Percentiles rank a stretch among this genome's conserved stretches.
phyloP scores from a whole-genome alignment of 2,888 invertebrate genomes.

The Blastobasis lacticolella region DNA sequence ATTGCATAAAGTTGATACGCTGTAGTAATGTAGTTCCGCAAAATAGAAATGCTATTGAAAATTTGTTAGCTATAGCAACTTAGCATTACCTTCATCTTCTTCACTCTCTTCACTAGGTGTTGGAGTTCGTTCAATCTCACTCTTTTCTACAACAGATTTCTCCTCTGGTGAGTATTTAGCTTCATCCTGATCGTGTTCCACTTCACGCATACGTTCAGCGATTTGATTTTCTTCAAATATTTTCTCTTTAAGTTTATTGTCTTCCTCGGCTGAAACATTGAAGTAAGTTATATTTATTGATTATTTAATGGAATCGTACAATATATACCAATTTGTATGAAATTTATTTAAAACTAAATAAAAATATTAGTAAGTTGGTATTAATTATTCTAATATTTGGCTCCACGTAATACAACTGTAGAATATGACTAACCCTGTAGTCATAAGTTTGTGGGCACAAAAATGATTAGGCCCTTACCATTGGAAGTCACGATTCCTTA shows the following conservation, averaged over 20 bases:
- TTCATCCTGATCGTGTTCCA: slow-evolving; percentile 75
- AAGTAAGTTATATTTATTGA: background rate
- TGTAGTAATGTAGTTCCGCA: too few relatives aligned
- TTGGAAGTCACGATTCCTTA: too few relatives aligned
- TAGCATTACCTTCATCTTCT: slow-evolving; percentile 52
- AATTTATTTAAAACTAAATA: too few relatives aligned
- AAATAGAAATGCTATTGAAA: too few relatives aligned
- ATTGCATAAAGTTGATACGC: too few relatives aligned
- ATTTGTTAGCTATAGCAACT: too few relatives aligned
- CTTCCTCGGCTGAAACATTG: slow-evolving; percentile 52
- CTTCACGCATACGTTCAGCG: slow-evolving; percentile 47
- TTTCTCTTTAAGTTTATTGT: slow-evolving; percentile 64
- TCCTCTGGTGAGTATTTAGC: slow-evolving; percentile 87
- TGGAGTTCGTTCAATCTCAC: slow-evolving; percentile 72
- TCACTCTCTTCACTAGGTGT: slow-evolving; percentile 70
- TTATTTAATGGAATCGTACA: background rate
- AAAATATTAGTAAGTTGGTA: too few relatives aligned
- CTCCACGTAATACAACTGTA: too few relatives aligned
- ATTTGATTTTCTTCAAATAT: slow-evolving; percentile 52
- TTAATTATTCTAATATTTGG: too few relatives aligned
- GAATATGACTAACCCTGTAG: too few relatives aligned
- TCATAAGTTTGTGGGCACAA: too few relatives aligned
- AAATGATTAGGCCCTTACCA: too few relatives aligned
- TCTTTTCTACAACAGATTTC: slow-evolving; percentile 80
- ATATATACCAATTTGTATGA: background rate